A percentile compares a stretch with the other conserved stretches of the same genome.
Conservation (phyloP, 2,113 vertebrate genomes). For the Typhlomys cinereus region DNA sequence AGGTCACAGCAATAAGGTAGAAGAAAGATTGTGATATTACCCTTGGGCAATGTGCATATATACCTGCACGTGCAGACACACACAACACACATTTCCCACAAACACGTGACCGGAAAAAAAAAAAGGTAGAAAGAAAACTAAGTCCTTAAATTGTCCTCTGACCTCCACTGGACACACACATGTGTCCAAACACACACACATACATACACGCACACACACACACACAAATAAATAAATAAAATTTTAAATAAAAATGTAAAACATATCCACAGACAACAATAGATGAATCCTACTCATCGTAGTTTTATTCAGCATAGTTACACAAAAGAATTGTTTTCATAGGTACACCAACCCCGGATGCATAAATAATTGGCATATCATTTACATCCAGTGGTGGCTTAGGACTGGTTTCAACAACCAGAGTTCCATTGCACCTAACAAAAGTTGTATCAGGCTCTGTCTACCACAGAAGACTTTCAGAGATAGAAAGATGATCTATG, state of each 20-base stretch:
- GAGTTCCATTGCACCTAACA: not conserved
- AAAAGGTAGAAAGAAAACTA: too few species aligned
- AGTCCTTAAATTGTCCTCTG: too few species aligned
- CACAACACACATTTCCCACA: too few species aligned
- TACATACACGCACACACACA: too few species aligned
- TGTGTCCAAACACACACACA: too few species aligned
- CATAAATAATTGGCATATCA: not conserved
- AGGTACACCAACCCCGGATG: not conserved
- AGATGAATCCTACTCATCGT: constrained; percentile 14
- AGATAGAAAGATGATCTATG: not conserved
- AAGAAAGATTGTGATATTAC: too few species aligned
- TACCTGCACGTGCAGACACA: too few species aligned
- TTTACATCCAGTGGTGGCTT: not conserved
- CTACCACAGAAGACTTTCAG: not conserved
- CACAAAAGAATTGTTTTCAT: not conserved
- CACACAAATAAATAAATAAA: too few species aligned
- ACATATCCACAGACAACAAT: not conserved
- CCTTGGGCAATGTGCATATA: too few species aligned
- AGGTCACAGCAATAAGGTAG: too few species aligned
- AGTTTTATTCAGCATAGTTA: not conserved
- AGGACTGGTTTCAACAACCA: not conserved
- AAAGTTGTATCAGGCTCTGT: not conserved
- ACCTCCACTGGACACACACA: too few species aligned
- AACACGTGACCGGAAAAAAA: too few species aligned
- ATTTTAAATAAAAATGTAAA: not conserved